Base-by-base conservation (phyloP, 2,113 vertebrate genomes). In the Silurus asotus region DNA sequence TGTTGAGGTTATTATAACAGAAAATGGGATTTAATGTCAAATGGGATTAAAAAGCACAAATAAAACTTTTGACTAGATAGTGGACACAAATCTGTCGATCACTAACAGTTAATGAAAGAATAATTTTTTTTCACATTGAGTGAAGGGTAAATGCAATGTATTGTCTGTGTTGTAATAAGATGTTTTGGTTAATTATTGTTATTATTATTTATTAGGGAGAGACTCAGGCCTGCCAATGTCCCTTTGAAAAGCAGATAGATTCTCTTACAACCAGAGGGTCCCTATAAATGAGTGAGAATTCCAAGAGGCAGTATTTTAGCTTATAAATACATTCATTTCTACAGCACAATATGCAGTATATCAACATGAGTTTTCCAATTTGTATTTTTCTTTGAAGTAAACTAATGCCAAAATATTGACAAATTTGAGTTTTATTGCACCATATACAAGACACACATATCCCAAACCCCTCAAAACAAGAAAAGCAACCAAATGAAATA, bases 191-290 rank as follows among this genome's bases (percentile, higher is more conserved):
- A 8, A 37, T 67, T 67, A 48, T 48, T 49, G 17, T 49, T 28
- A 53, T 82, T 69, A 58, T 70, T 74, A 19, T 81, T 74, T 67
- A 28, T 20, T 85, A 90, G 85, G 59, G 89, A 89, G 79, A 78
- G 89, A 77, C 74, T 88, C 45, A 76, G 82, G 53, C 55, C 90
- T 8, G 0, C 62, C 19, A 89, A 90, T 79, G 49, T 87, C 79
- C 75, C 77, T 9, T 55, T 83, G 83, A 74, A 84, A 13, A 79
- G 84, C 10, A 84, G 62, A 69, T 55, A 53, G 11, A 82, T 55
- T 76, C 55, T 84, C 19, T n/a, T 81, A 45, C 69, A 81, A 55
- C 49, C 56, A 13, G 79, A 51, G 23, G 14, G 20, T 69, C 48
- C 8, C 49, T 51, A 75, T 11, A 58, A 84, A 55, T 79, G 55